phyloP scores from a whole-genome alignment of 2,113 vertebrate species.

The Actenoides hombroni region DNA sequence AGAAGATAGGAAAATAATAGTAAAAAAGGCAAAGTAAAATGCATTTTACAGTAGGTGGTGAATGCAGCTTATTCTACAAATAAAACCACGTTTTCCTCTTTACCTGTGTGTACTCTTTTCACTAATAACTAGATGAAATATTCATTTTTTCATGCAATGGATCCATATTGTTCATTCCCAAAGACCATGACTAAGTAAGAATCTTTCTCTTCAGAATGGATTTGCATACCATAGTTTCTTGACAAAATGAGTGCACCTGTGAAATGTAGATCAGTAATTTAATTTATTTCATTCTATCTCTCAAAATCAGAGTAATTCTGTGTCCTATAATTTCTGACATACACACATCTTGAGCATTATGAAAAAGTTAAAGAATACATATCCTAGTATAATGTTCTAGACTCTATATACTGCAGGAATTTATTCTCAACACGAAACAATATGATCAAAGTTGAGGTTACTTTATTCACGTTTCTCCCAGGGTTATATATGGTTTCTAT shows the following conservation, averaged over 20 bases:
- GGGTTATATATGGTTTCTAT: too few relatives aligned
- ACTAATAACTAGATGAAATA: neutral
- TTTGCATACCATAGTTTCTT: neutral
- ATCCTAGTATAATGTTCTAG: neutral
- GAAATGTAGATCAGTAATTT: neutral
- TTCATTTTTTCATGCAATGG: neutral
- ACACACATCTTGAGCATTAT: neutral
- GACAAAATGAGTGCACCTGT: neutral
- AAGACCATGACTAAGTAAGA: neutral
- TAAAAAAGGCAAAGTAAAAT: neutral
- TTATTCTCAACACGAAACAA: too few relatives aligned
- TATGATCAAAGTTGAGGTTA: too few relatives aligned
- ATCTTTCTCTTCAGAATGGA: neutral
- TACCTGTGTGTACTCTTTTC: neutral
- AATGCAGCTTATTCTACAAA: neutral
- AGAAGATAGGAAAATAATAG: neutral
- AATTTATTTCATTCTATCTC: neutral
- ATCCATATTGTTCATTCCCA: neutral
- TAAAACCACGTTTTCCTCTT: neutral
- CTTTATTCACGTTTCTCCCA: too few relatives aligned
- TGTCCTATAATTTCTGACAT: neutral
- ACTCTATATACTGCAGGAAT: too few relatives aligned
- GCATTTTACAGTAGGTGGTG: neutral
- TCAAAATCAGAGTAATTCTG: neutral
- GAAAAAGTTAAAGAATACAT: neutral